Base-by-base conservation (phyloP, 2,113 vertebrate genomes). In the Saimiri boliviensis region DNA sequence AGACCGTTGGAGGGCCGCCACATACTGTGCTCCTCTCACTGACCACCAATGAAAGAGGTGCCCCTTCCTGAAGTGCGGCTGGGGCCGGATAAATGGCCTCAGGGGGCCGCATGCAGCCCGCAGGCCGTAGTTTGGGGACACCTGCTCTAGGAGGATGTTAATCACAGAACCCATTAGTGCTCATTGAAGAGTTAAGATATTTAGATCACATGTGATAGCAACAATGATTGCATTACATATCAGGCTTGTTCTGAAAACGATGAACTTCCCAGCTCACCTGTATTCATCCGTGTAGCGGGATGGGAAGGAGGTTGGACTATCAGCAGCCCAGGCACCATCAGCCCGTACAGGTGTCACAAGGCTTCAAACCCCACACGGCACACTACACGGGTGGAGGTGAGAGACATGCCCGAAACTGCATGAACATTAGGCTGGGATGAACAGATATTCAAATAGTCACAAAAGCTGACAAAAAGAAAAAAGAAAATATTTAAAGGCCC, bases 241-340 rank as follows among this genome's bases (percentile, higher is more conserved):
- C 0, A 3, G 63, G 27, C n/a, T 42, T 70, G 37, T 35, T 17
- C 47, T 12, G n/a, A 32, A 4, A 30, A 35, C 2, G 1, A 1
- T 1, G 0, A 25, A 23, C 47, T 23, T 19, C 27, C 7, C 60
- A 10, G 6, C 19, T 7, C 12, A 2, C 20, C 58, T 8, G 4
- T 14, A 0, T 19, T 19, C 56, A 4, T 14, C 3, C 5, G 5
- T 0, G 2, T 0, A 8, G 49, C 17, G 11, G 10, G 30, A 40
- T 21, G 21, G 23, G 32, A 30, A 56, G 40, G 16, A 27, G 17
- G n/a, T 42, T 2, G 1, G 14, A 17, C 4, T 21, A 11, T 14
- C 37, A 20, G 40, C 35, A 35, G 27, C 52, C 8, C 1, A 14
- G 37, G 27, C 40, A 27, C n/a, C 3, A 54, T 9, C 2, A 10